phyloP scores from a whole-genome alignment of 2,113 vertebrate genomes.

The Catagonus wagneri region DNA sequence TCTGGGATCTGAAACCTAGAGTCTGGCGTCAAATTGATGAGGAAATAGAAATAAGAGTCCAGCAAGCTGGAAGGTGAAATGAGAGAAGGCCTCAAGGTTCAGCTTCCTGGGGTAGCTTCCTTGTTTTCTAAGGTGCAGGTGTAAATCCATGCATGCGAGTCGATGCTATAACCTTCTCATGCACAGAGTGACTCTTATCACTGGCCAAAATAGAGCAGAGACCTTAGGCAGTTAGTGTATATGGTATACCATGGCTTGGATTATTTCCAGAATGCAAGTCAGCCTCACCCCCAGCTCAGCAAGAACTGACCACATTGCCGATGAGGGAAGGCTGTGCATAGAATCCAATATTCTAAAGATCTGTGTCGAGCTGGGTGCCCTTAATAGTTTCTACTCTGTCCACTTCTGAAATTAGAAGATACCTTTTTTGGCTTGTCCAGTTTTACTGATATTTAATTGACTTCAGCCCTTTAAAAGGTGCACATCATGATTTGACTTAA shows the following conservation, averaged over 20 bases:
- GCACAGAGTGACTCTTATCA: background rate
- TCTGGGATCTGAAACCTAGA: background rate
- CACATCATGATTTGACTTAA: background rate
- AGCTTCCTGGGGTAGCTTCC: background rate
- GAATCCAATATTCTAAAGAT: background rate
- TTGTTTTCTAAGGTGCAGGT: background rate
- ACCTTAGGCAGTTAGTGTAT: background rate
- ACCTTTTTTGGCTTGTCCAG: background rate
- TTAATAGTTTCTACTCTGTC: background rate
- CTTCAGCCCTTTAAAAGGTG: background rate
- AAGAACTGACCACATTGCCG: background rate
- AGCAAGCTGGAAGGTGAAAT: background rate
- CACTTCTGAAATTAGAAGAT: background rate
- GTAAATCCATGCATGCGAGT: background rate
- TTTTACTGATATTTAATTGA: background rate
- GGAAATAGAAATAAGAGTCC: background rate
- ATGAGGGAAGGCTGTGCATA: background rate
- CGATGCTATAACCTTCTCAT: background rate
- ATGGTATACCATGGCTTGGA: background rate
- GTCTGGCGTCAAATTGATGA: background rate
- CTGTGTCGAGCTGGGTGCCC: background rate
- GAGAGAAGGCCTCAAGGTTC: background rate
- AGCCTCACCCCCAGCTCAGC: background rate
- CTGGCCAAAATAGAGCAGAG: background rate
- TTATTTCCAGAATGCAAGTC: background rate